Conservation (phyloP, 2,113 vertebrate genomes). For the Channa argus region DNA sequence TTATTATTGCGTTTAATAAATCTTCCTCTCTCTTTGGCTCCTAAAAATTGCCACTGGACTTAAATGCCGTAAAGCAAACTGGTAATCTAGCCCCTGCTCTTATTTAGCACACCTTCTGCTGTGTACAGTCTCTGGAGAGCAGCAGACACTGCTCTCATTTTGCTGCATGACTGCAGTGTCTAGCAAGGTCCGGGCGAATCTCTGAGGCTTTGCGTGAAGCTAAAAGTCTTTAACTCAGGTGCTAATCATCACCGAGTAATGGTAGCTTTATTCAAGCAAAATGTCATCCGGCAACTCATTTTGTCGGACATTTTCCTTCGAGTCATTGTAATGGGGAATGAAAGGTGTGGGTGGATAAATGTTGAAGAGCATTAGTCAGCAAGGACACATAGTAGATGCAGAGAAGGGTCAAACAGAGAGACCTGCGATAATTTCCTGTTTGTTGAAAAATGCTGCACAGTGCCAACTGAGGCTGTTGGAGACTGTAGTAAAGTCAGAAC, state of each 20-base stretch:
- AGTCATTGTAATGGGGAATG: background rate
- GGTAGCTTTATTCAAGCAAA: slow-evolving; percentile 8
- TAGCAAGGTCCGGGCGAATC: slow-evolving; percentile 39
- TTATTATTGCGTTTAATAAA: slow-evolving; percentile 64
- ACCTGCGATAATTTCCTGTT: slow-evolving; percentile 28
- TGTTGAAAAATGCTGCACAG: slow-evolving; percentile 21
- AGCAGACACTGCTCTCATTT: slow-evolving; percentile 56
- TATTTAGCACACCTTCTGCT: slow-evolving; percentile 54
- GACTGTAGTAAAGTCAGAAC: background rate
- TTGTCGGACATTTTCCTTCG: background rate
- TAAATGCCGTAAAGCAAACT: slow-evolving; percentile 37
- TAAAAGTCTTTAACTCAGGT: slow-evolving; percentile 20
- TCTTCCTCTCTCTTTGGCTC: slow-evolving; percentile 34
- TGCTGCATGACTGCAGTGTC: slow-evolving; percentile 75
- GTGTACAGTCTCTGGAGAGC: slow-evolving; percentile 51
- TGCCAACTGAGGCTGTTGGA: background rate
- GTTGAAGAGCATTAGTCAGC: slow-evolving; percentile 17
- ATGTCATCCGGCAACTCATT: background rate
- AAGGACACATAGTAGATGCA: slow-evolving; percentile 25
- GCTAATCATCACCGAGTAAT: background rate
- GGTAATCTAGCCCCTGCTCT: slow-evolving; percentile 44
- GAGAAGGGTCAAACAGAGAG: slow-evolving; percentile 27
- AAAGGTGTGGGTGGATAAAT: slow-evolving; percentile 24
- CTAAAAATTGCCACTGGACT: slow-evolving; percentile 50
- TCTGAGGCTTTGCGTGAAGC: slow-evolving; percentile 27